These are phyloP conservation scores for Sminthurides aquaticus DNA, from an alignment of 2,888 invertebrate species.

Conservation along the genomic window DNA sequence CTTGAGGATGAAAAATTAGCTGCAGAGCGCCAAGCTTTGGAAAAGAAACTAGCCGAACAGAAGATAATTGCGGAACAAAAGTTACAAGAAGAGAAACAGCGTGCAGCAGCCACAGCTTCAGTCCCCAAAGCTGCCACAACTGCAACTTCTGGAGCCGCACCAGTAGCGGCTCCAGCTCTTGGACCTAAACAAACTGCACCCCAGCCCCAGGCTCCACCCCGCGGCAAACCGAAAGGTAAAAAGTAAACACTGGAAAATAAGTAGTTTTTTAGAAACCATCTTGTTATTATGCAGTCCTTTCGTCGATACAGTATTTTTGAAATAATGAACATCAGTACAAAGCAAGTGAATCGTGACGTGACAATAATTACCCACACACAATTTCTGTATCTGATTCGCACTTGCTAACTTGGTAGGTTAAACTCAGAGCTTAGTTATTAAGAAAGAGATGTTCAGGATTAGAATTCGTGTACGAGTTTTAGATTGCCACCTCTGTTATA, in stretches of 20 bases:
- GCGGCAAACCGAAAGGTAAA: conserved; percentile 39
- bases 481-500: no score
- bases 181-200: conserved; percentile 18
- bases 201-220: conserved; percentile 49
- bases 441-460: no score
- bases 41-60: conserved; percentile 41
- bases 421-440: no score
- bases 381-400: neutral
- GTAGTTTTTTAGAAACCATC: neutral
- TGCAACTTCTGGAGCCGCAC: conserved; percentile 23
- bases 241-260: conserved; percentile 17
- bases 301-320: conserved; percentile 3
- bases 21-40: conserved; percentile 35
- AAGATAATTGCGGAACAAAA: conserved; percentile 39
- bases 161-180: conserved; percentile 37
- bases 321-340: neutral
- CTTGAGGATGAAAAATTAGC: conserved; percentile 32
- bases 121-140: conserved; percentile 25
- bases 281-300: neutral
- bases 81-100: conserved; percentile 33
- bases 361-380: neutral
- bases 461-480: no score
- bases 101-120: conserved; percentile 36
- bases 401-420: no score
- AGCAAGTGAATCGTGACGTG: neutral